Conservation (phyloP, 2,888 invertebrate species). For the Ceraclea dissimilis region DNA sequence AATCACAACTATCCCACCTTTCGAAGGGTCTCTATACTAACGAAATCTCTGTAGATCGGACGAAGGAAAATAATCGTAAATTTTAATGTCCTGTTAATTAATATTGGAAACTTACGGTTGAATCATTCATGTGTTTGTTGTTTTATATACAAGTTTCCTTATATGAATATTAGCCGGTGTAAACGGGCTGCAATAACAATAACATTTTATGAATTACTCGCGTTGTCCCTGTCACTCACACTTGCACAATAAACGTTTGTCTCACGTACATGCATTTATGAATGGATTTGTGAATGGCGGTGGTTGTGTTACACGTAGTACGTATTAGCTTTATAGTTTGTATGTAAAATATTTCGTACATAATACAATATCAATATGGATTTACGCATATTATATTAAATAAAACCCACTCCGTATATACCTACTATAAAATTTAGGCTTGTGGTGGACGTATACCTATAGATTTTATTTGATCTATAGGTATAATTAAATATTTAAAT, state of each 20-base stretch:
- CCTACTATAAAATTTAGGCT: too few species aligned
- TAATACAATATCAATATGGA: background rate
- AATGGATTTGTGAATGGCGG: slow-evolving; percentile 9
- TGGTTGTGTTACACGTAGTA: background rate
- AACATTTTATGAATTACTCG: slow-evolving; percentile 15
- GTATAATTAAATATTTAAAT: too few species aligned
- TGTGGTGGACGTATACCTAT: too few species aligned
- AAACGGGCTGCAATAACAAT: slow-evolving; percentile 4
- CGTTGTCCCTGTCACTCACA: slow-evolving; percentile 8
- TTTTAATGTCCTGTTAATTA: too few species aligned
- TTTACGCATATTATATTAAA: background rate
- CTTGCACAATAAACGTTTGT: background rate
- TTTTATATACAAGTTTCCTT: background rate
- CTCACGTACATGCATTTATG: slow-evolving; percentile 11
- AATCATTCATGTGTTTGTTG: too few species aligned
- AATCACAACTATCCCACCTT: too few species aligned
- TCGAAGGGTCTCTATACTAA: too few species aligned
- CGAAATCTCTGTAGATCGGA: too few species aligned
- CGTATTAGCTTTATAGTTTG: background rate
- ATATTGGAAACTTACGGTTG: too few species aligned
- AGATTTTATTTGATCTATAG: too few species aligned
- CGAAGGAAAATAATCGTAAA: too few species aligned
- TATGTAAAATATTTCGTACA: background rate
- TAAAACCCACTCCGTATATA: too few species aligned
- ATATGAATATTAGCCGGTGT: slow-evolving; percentile 1